Base-by-base conservation (phyloP, 1,140 invertebrate species). In the Leptonema lineaticorne region DNA sequence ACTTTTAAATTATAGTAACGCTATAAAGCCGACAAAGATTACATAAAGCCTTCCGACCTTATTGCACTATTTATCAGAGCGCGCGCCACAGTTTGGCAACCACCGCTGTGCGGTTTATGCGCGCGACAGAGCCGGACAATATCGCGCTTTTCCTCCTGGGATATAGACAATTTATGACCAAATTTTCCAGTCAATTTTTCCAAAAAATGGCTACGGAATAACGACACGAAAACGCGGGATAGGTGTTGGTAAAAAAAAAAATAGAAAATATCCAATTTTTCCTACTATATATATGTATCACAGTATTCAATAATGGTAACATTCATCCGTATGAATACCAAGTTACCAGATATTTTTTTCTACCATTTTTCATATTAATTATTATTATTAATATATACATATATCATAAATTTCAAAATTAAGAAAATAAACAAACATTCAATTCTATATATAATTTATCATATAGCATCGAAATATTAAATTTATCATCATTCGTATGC, bases 101-200 rank as follows among this genome's bases (percentile, higher is more conserved):
- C 53, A 22, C 24, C 5, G 57, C 8, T 24, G 2, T 8, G 48
- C 11, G 48, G 18, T 22, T 37, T 24, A 14, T n/a, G 27, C 20
- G 28, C 28, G 22, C 22, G 53, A 57, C 28, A 57, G 53, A 57
- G 57, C 57, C 57, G 57, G 28, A 59, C 57, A 59, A 59, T 59
- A 59, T 59, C 57, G 4, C 50, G 50, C 18, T 14, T 53, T 14
- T 33, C 28, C 57, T 59, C 57, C 1, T 26, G 57, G 57, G 57
- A 59, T 28, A 24, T 37, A 27, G 59, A 62, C 59, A 62, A 62
- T 62, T 62, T 62, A 62, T 62, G 59, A 46, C 20, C 33, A 22
- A 62, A 62, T 62, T 62, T 62, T 62, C 59, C 59, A 62, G 59
- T 62, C 59, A 46, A 62, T 62, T 62, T 60, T 62, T 62, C 37